Base-by-base conservation (phyloP, 2,797 vertebrate species). In the Tokudaia tokunoshimensis region DNA sequence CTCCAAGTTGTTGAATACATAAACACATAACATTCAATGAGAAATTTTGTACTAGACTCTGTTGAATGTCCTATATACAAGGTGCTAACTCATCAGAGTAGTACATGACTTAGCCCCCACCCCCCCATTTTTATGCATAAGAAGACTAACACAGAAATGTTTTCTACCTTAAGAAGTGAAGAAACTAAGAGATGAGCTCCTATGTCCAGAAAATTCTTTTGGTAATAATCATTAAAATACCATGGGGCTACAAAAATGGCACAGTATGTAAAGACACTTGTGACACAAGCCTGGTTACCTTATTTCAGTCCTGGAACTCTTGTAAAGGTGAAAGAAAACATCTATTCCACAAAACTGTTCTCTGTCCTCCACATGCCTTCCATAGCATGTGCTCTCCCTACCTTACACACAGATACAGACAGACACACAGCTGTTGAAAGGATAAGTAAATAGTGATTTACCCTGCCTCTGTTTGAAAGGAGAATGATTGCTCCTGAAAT, bases 211-310 rank as follows among this genome's bases (percentile, higher is more conserved):
- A 9, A 89, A 0, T 20, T 55, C 44, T 37, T 91, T 91, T 8
- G 6, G 1, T 79, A 67, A 89, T 55, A 86, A 91, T 50, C 87
- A 92, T 91, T 87, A 78, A 96, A 81, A 85, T 80, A 12, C 55
- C 10, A 67, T 86, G 47, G 12, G 47, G 7, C 13, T 47, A 57
- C n/a, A 72, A 55, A 86, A 55, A 29, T 52, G 47, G 8, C 20
- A 72, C 34, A 86, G 22, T 17, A 29, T 37, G 22, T 24, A 31
- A 85, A n/a, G 63, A n/a, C 34, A 86, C 34, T 10, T 70, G 47
- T 17, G 47, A 20, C 65, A 72, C 65, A 86, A 55, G 34, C 13
- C n/a, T 57, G 24, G n/a, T 57, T 41, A 57, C 9, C 22, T 87
- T 52, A 74, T 41, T 57, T 87, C 34, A 57, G 3, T 57, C 22